Evolutionary conservation across 2,797 vertebrate species (phyloP).

Genomic region (Enteromius radiatus): DNA sequence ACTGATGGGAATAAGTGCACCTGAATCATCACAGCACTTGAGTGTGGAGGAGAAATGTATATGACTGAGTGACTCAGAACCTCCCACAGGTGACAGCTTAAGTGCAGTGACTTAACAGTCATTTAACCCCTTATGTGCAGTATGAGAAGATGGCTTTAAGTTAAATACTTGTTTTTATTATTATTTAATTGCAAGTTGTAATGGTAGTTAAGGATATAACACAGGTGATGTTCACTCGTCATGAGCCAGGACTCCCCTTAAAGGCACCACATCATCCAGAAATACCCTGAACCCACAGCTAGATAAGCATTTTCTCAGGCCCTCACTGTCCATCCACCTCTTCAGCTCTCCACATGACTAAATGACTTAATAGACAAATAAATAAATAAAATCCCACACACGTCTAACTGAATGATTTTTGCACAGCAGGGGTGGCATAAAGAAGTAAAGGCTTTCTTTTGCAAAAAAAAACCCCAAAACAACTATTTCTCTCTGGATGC

Average conservation of each 20-base stretch:
- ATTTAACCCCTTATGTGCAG: slow-evolving; percentile 24
- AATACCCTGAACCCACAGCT: slow-evolving; percentile 24
- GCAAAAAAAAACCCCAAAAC: background rate
- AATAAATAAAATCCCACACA: slow-evolving; percentile 47
- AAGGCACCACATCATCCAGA: slow-evolving; percentile 3
- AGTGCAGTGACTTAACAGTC: slow-evolving; percentile 30
- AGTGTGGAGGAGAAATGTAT: slow-evolving; percentile 69
- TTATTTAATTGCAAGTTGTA: background rate
- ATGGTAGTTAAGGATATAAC: background rate
- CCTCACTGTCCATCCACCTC: slow-evolving; percentile 40
- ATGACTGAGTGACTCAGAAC: slow-evolving; percentile 67
- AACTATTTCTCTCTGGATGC: background rate
- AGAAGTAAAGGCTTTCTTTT: slow-evolving; percentile 6
- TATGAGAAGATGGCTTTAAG: background rate
- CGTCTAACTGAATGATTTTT: slow-evolving; percentile 48
- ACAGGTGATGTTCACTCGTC: background rate
- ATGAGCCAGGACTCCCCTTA: slow-evolving; percentile 17
- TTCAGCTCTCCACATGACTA: slow-evolving; percentile 31
- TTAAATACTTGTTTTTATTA: background rate
- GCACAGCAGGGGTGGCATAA: slow-evolving; percentile 14
- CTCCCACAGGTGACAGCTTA: slow-evolving; percentile 48
- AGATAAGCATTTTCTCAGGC: slow-evolving; percentile 24
- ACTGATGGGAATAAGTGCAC: slow-evolving; percentile 40
- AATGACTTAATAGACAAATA: slow-evolving; percentile 8
- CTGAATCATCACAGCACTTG: slow-evolving; percentile 70